Base-by-base conservation (phyloP, 2,797 vertebrate species). In the Cottoperca gobio region DNA sequence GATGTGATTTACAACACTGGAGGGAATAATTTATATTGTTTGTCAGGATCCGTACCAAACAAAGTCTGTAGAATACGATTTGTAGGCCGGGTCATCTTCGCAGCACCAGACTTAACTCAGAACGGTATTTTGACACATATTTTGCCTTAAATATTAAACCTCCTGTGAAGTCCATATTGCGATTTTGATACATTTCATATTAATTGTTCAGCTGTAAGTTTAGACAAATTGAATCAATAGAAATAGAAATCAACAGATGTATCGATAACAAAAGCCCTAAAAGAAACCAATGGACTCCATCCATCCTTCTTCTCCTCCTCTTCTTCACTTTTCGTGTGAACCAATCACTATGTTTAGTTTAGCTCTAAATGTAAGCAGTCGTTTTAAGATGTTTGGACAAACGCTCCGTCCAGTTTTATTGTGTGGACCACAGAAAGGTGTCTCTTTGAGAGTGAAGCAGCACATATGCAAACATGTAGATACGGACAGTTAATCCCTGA, bases 341-440 rank as follows among this genome's bases (percentile, higher is more conserved):
- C 6, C 3, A 39, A 37, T 43, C 5, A 4, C 33, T 21, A 2
- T 21, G 31, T 57, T 35, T 45, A 49, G 23, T 16, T 55, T 21
- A 16, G 12, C 8, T 9, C 12, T 77, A 23, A 65, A 65, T 48
- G 23, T 39, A 28, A 53, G 46, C 49, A 52, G 11, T 33, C 2
- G 1, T 45, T 61, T 64, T 26, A 40, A 70, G 24, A 13, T 26
- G 10, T 63, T 71, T 53, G 5, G 66, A 63, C 39, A 53, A 26
- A 48, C 43, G 7, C 61, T 52, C 39, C 70, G 52, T 52, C 45
- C 17, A 21, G 12, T 40, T 45, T 39, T 35, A 11, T 54, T 77
- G 37, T 19, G 24, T 74, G n/a, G 28, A 72, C 16, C 28, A n/a
- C n/a, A n/a, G n/a, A 70, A 77, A 72, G 40, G 28, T 60, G 61